Evolutionary conservation across 2,888 invertebrate species (phyloP).

Genomic region (Callimorpha dominula): DNA sequence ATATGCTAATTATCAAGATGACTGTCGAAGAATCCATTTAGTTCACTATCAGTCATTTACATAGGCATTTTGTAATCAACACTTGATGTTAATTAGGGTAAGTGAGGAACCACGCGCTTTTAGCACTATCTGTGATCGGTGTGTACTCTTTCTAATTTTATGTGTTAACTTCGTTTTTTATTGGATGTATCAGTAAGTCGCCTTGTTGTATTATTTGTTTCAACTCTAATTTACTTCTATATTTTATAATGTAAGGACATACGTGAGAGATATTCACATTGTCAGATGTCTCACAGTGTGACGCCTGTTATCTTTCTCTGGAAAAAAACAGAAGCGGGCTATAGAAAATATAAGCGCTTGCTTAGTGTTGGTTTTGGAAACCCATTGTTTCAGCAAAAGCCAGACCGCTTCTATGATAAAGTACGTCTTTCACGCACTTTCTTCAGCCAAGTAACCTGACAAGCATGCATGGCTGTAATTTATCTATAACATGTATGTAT

Average conservation of each 20-base stretch:
- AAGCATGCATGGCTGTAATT: too few relatives aligned
- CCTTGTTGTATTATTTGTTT: background rate
- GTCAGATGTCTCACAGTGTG: too few relatives aligned
- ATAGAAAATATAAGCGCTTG: too few relatives aligned
- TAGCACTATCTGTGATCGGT: slow-evolving; percentile 28
- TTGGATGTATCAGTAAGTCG: background rate
- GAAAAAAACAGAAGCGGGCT: too few relatives aligned
- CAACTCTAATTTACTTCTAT: background rate
- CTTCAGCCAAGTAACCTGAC: too few relatives aligned
- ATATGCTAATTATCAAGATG: slow-evolving; percentile 1
- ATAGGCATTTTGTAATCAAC: slow-evolving; percentile 43
- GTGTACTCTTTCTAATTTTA: slow-evolving; percentile 2
- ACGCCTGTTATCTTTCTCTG: too few relatives aligned
- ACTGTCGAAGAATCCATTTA: background rate
- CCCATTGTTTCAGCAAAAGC: too few relatives aligned
- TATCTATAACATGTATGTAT: too few relatives aligned
- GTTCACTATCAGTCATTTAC: slow-evolving; percentile 36
- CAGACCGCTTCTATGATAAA: too few relatives aligned
- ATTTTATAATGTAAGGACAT: background rate
- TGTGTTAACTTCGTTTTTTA: slow-evolving; percentile 11
- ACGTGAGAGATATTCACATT: background rate
- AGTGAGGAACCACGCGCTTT: slow-evolving; percentile 29
- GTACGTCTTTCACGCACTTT: too few relatives aligned
- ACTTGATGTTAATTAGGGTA: slow-evolving; percentile 33
- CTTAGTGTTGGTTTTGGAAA: too few relatives aligned